Evolutionary conservation across 2,113 vertebrate species (phyloP).

Genomic region (Pteronura brasiliensis): DNA sequence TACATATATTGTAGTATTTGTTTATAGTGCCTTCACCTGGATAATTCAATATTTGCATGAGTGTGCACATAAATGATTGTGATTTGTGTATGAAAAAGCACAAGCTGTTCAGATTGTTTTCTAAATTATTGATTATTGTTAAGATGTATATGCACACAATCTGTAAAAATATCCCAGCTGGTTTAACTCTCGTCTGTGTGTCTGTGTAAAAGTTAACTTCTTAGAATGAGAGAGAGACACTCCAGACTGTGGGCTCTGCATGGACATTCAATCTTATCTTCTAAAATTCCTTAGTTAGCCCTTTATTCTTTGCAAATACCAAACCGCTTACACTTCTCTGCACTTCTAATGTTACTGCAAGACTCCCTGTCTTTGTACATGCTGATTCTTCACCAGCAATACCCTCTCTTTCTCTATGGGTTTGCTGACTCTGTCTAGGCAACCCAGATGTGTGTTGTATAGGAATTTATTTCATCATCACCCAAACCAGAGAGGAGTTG

Average conservation of each 20-base stretch:
- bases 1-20: not conserved
- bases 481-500: not conserved
- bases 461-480: not conserved
- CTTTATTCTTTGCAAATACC: not conserved
- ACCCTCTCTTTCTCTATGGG: not conserved
- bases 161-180: not conserved
- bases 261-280: not conserved
- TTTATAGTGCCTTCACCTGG: not conserved
- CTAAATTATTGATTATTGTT: constrained; percentile 7
- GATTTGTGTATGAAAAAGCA: not conserved
- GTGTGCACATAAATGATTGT: not conserved
- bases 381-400: not conserved
- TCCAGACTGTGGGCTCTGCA: not conserved
- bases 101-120: not conserved
- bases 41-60: not conserved
- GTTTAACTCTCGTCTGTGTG: not conserved
- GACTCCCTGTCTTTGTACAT: not conserved
- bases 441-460: not conserved
- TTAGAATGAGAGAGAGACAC: not conserved
- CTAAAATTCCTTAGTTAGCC: not conserved
- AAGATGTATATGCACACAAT: not conserved
- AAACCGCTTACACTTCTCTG: not conserved
- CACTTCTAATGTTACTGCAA: not conserved
- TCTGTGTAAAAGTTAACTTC: not conserved
- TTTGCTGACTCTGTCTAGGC: not conserved